Evolutionary conservation across 2,888 invertebrate genomes (phyloP), one percentile per base, ranked within the genome.

Genomic region (Phoenoteleia sp.): DNA sequence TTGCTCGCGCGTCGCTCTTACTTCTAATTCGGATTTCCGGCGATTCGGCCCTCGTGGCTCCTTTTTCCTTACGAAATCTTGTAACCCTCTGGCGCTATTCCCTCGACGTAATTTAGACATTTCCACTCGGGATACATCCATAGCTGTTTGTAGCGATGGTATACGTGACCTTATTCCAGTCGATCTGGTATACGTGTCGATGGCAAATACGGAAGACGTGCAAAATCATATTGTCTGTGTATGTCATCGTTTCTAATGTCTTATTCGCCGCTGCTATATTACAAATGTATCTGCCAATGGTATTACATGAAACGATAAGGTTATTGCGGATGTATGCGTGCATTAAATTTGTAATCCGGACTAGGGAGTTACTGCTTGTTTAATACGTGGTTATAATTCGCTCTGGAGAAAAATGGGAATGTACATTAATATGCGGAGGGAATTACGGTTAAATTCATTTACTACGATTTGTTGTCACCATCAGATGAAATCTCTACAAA

Each of bases 101-200:
- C 60, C 52, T 58, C 85, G 67, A 67, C 52, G 75, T 85, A 85
- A 82, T 85, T 85, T 76, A 69, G 82, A 80, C 85, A 80, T 82
- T 85, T 80, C 75, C 79, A 82, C 81, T 74, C 82, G 75, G 81
- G 82, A 80, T 76, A 85, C 76, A 75, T 74, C 76, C 80, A 62
- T 82, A 56, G 85, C 72, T 85, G 85, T 82, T 85, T 85, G 74
- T 85, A 82, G 75, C 81, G 76, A 85, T 85, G 76, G 82, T 82
- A 82, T 85, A 85, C 85, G 85, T 85, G 82, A 85, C 85, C 85
- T 82, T 82, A 85, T 85, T 85, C 76, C 82, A 66, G 60, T 76
- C 82, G 76, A 82, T 80, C 80, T 76, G 66, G 27, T 74, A 62
- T 82, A 85, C 85, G 85, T 85, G 82, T 85, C 85, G 81, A 85